phyloP scores from a whole-genome alignment of 1,140 invertebrate genomes.

The Drosophila yakuba region DNA sequence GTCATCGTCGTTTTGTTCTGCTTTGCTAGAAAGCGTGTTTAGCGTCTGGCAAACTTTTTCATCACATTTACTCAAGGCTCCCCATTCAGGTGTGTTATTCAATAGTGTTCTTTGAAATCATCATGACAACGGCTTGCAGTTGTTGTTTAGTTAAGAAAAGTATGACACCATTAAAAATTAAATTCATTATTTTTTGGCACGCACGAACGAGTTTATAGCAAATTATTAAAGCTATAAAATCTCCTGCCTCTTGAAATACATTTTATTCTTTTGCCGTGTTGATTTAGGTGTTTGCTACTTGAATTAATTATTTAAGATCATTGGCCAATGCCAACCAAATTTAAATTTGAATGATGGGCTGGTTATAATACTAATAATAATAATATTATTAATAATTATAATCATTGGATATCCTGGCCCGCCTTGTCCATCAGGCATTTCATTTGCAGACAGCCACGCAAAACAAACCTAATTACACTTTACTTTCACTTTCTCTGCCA shows the following conservation, averaged over 20 bases:
- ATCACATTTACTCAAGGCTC: not conserved
- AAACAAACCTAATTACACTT: constrained; percentile 80
- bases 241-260: not conserved
- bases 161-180: not conserved
- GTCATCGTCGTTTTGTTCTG: not conserved
- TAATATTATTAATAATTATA: constrained; percentile 15
- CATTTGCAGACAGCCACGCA: constrained; percentile 76
- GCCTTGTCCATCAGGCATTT: constrained; percentile 52
- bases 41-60: not conserved
- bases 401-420: not conserved
- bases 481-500: constrained; percentile 69
- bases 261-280: not conserved
- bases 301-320: constrained; percentile 20
- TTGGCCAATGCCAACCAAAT: not conserved
- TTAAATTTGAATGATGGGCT: constrained; percentile 1
- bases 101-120: not conserved
- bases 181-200: not conserved
- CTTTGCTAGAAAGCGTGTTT: not conserved
- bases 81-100: not conserved
- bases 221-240: too few species aligned
- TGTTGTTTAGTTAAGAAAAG: not conserved
- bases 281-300: not conserved
- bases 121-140: not conserved
- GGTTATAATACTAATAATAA: not conserved
- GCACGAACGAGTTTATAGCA: too few species aligned